Conservation (phyloP, 2,797 vertebrate species). For the Coregonus suidteri region DNA sequence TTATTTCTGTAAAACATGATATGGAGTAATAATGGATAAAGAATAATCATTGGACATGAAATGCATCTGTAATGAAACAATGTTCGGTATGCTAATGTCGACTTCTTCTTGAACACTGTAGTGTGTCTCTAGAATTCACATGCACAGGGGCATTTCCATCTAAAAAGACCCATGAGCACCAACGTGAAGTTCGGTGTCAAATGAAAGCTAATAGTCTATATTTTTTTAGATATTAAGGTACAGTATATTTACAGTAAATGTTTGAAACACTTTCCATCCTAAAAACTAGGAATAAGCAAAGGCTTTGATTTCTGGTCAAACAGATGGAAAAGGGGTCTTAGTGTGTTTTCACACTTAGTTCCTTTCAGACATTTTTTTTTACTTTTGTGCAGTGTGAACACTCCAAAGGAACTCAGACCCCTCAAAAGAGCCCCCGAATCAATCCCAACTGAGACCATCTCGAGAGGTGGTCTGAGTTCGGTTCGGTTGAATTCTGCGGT, state of each 20-base stretch:
- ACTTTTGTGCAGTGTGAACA: no score
- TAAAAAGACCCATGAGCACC: neutral
- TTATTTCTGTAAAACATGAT: neutral
- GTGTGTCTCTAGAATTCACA: conserved; percentile 12
- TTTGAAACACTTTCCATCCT: neutral
- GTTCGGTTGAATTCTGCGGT: no score
- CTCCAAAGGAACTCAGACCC: no score
- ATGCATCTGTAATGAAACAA: conserved; percentile 18
- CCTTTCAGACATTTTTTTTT: no score
- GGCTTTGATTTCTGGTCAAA: no score
- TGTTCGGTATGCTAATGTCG: conserved; percentile 16
- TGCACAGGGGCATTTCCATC: neutral
- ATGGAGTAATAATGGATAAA: neutral
- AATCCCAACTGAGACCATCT: no score
- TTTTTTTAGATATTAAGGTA: conserved; percentile 8
- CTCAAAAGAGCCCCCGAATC: no score
- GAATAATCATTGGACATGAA: conserved; percentile 2
- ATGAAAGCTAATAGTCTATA: no score
- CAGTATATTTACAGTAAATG: neutral
- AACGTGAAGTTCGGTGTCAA: neutral
- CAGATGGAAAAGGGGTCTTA: no score
- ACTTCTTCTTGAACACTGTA: neutral
- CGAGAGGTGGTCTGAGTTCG: no score
- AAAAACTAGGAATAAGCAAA: neutral
- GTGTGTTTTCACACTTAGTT: no score